phyloP scores from a whole-genome alignment of 2,888 invertebrate species.

The Conus canariensis region DNA sequence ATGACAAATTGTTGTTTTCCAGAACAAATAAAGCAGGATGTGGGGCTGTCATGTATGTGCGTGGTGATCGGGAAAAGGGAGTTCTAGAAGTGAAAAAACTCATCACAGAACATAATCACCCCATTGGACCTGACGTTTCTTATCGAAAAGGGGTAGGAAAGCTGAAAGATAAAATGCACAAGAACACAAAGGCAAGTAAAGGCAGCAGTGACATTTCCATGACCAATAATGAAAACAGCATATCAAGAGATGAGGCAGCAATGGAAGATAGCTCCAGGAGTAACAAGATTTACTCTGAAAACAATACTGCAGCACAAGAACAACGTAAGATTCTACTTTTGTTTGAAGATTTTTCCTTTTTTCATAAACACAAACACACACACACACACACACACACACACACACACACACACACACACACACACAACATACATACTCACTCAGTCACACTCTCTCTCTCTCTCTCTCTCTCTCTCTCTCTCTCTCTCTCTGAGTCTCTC shows the following conservation, averaged over 20 bases:
- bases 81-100: slow-evolving; percentile 32
- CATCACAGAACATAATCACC: slow-evolving; percentile 39
- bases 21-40: slow-evolving; percentile 33
- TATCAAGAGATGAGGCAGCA: background rate
- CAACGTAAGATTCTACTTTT: background rate
- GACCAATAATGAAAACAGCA: background rate
- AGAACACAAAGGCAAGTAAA: background rate
- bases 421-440: no score
- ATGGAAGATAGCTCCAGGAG: background rate
- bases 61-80: slow-evolving; percentile 37
- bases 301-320: background rate
- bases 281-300: background rate
- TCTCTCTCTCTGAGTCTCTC: no score
- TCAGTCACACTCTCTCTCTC: no score
- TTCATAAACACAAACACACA: no score
- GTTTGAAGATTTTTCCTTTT: no score
- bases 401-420: no score
- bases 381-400: no score
- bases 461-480: no score
- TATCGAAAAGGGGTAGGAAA: slow-evolving; percentile 30
- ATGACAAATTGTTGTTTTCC: background rate
- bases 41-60: slow-evolving; percentile 33
- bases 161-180: slow-evolving; percentile 6
- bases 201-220: background rate
- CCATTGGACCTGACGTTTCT: slow-evolving; percentile 39